Evolutionary conservation across 1,140 invertebrate genomes (phyloP), one percentile per base, ranked within the genome.

Genomic region (Drosophila neocordata): DNA sequence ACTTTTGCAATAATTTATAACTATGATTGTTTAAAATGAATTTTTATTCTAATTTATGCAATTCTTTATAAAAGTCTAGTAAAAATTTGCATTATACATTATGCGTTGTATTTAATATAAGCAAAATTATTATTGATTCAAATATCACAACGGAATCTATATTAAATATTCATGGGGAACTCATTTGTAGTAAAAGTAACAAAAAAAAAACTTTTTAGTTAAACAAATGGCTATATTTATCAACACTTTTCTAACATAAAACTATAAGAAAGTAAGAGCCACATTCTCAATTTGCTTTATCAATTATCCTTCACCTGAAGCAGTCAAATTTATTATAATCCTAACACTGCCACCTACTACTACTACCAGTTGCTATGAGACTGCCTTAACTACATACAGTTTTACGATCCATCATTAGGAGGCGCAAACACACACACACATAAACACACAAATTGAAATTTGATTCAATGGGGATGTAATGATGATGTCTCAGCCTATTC

Each of bases 361-460:
- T 57, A 38, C 22, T 13, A 7, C 34, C 9, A 20, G 18, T 9
- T 20, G 8, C 41, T 8, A 48, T 2, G 18, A 18, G 15, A 18
- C 15, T 44, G 41, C 15, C 41, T 15, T 48, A 48, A 31, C n/a
- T 58, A 59, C 34, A 62, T 58, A 59, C 38, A 62, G 34, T 67
- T 65, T 67, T 22, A 72, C 52, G 60, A 68, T 76, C 55, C 59
- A 61, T 65, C 67, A 76, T 56, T 58, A 51, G 56, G 9, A 48
- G 41, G 41, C 41, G 18, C 41, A 24, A 12, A 44, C 31, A n/a
- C 53, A 15, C 66, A 67, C 35, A 44, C 38, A 65, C 48, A 13
- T 60, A 68, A 44, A 65, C 65, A 70, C 74, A 65, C 65, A 70
- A 77, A 77, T 74, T 64, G 55, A 59, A 71, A 66, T 70, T 77